Conservation (phyloP, 2,113 vertebrate genomes). For the Protobothrops flavoviridis region DNA sequence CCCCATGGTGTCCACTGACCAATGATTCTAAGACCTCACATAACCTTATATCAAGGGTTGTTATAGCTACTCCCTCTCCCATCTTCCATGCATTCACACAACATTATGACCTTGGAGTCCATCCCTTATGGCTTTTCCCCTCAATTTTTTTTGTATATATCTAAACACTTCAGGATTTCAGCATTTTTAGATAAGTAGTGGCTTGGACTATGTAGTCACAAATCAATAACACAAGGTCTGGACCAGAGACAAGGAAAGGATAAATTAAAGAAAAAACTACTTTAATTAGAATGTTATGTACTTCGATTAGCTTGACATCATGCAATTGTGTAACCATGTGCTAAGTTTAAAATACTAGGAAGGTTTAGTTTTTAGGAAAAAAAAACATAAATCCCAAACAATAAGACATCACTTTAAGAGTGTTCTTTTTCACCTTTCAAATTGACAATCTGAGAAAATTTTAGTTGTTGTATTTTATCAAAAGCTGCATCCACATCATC, state of each 20-base stretch:
- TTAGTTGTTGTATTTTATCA: slow-evolving; percentile 98
- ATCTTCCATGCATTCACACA: neutral
- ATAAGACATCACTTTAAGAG: neutral
- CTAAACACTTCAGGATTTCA: neutral
- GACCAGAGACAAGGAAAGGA: neutral
- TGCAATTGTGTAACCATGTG: neutral
- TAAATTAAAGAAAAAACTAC: neutral
- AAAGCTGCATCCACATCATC: slow-evolving; percentile 97
- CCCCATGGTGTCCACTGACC: neutral
- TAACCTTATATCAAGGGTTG: neutral
- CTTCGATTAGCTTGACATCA: neutral
- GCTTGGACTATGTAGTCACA: neutral
- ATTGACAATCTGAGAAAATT: slow-evolving; percentile 98
- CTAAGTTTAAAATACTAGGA: neutral
- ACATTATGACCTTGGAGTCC: neutral
- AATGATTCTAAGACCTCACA: neutral
- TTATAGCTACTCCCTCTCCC: neutral
- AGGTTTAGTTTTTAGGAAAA: neutral
- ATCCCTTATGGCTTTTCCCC: neutral
- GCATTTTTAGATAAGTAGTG: neutral
- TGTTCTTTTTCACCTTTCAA: slow-evolving; percentile 84
- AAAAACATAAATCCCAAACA: neutral
- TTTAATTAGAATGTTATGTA: neutral
- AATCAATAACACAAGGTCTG: neutral
- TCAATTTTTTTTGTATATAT: neutral